These are phyloP conservation scores for Avahi laniger DNA, from an alignment of 2,797 vertebrate species.

Conservation along the genomic window DNA sequence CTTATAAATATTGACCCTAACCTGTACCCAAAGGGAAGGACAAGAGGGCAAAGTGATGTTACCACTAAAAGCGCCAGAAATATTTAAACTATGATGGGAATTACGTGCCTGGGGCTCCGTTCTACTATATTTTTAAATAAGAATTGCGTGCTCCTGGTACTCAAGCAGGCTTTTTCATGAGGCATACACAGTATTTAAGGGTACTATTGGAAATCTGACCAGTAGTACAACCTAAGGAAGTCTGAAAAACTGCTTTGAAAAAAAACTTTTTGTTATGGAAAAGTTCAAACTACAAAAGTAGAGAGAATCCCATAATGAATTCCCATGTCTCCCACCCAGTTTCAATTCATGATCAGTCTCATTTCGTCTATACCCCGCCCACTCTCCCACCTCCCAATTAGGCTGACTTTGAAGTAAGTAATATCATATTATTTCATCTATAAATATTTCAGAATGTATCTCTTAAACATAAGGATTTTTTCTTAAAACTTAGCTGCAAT, in stretches of 20 bases:
- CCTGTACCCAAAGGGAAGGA: background rate
- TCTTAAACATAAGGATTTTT: background rate
- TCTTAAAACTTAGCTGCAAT: background rate
- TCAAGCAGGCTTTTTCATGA: background rate
- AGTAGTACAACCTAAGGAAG: background rate
- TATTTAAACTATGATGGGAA: background rate
- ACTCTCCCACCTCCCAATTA: background rate
- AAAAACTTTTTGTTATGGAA: background rate
- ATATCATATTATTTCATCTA: background rate
- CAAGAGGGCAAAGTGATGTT: background rate
- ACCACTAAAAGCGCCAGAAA: background rate
- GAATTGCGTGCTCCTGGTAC: background rate
- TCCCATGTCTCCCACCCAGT: background rate
- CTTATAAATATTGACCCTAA: background rate
- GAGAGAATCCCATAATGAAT: background rate
- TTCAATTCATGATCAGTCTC: background rate
- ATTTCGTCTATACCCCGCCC: background rate
- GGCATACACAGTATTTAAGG: background rate
- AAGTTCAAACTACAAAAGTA: background rate
- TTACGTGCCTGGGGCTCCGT: background rate
- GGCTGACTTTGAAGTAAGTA: background rate
- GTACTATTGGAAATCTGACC: background rate
- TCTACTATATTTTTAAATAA: background rate
- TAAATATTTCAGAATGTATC: background rate
- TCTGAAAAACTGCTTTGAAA: background rate